A percentile compares a stretch with the other conserved stretches of the same genome.
phyloP scores from a whole-genome alignment of 53 echinoderm and acorn worm species.

The Apostichopus leukothele region DNA sequence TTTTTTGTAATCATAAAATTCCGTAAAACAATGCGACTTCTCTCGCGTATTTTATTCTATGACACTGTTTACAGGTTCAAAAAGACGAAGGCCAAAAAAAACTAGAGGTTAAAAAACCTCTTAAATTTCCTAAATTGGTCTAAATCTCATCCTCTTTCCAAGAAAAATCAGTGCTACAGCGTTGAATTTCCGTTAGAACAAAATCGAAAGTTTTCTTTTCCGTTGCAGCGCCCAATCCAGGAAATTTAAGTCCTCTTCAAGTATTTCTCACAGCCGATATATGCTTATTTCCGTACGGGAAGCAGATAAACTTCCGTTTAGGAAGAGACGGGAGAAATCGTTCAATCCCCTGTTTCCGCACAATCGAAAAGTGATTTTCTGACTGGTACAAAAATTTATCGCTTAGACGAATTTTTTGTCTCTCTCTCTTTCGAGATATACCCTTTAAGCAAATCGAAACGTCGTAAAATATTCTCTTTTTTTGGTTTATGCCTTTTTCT shows the following conservation, averaged over 20 bases:
- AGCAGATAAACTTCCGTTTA: conserved; percentile 30
- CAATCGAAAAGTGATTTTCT: not conserved
- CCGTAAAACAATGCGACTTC: too few relatives aligned
- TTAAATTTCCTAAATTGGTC: conserved; percentile 8
- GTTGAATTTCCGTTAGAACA: conserved; percentile 23
- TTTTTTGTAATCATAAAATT: too few relatives aligned
- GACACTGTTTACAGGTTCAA: too few relatives aligned
- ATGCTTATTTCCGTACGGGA: conserved; percentile 41
- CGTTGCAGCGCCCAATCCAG: not conserved
- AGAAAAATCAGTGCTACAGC: not conserved
- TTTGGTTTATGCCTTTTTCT: too few relatives aligned
- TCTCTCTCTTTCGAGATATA: too few relatives aligned
- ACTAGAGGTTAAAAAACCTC: not conserved
- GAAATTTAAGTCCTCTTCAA: conserved; percentile 16
- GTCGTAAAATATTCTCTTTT: too few relatives aligned
- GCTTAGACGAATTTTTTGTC: too few relatives aligned
- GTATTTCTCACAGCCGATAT: not conserved
- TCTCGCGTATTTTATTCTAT: too few relatives aligned
- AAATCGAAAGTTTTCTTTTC: conserved; percentile 2
- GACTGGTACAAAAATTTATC: too few relatives aligned
- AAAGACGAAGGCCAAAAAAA: too few relatives aligned
- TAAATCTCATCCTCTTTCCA: conserved; percentile 2
- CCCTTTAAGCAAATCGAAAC: too few relatives aligned
- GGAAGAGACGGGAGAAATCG: not conserved
- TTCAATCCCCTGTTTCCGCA: conserved; percentile 41